phyloP scores from a whole-genome alignment of 2,888 invertebrate genomes.

The Ennomos quercinarius region DNA sequence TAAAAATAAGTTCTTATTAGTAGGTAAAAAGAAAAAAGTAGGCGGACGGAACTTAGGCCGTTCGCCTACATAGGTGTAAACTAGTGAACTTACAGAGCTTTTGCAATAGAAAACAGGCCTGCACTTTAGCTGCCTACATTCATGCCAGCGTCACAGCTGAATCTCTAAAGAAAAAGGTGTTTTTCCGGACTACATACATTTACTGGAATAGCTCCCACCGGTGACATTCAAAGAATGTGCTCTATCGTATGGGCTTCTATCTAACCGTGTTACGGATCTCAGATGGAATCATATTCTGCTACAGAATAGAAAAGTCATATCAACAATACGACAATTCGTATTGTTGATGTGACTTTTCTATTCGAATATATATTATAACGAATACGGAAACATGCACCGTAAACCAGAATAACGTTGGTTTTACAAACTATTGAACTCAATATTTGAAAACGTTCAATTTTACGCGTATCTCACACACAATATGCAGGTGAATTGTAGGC shows the following conservation, averaged over 20 bases:
- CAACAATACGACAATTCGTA: constrained; percentile 2
- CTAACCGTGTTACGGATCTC: constrained; percentile 17
- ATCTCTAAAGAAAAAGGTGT: constrained; percentile 45
- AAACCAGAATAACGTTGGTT: constrained; percentile 2
- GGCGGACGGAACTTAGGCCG: too few relatives aligned
- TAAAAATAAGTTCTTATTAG: too few relatives aligned
- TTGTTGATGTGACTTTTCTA: too few relatives aligned
- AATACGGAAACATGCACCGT: constrained; percentile 2
- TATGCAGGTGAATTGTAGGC: constrained; percentile 18
- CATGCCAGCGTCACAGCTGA: constrained; percentile 47
- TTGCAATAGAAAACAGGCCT: constrained; percentile 52
- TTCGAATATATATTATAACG: neutral
- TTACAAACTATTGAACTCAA: constrained; percentile 17
- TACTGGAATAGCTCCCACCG: constrained; percentile 36
- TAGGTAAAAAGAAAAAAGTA: constrained; percentile 24
- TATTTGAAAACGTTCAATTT: constrained; percentile 12
- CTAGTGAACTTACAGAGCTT: constrained; percentile 42
- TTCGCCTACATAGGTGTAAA: constrained; percentile 13
- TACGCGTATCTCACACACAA: constrained; percentile 20
- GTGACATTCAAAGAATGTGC: constrained; percentile 37
- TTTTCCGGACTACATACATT: constrained; percentile 46
- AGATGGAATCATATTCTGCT: neutral
- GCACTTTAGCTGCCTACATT: constrained; percentile 58
- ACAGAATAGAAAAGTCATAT: neutral
- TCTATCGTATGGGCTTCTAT: constrained; percentile 23